Evolutionary conservation across 2,113 vertebrate species (phyloP), one percentile per base, ranked within the genome.

Genomic region (Megaleporinus macrocephalus): DNA sequence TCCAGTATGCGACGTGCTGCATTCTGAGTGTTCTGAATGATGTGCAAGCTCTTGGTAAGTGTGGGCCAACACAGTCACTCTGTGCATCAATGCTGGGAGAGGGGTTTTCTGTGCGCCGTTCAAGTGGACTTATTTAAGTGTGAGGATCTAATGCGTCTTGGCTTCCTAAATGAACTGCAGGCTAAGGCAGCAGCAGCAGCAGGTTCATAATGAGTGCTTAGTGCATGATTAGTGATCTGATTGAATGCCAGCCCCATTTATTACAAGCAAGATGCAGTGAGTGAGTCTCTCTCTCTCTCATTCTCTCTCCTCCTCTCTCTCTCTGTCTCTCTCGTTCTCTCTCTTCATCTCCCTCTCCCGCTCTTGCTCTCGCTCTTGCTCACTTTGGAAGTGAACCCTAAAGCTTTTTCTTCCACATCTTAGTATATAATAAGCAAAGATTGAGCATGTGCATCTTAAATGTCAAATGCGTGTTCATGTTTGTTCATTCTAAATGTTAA

Each of bases 121-220:
- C 29, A 75, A 73, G 63, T 41, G 16, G 53, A 66, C 33, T 81
- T 53, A 78, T 76, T 47, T 62, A 71, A 61, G 61, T 18, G 22
- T 59, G 29, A 55, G 72, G 75, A 75, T 86, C 78, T 74, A 76
- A 71, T 65, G 76, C 33, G 10, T 62, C 55, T 62, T 72, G 78
- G 68, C 78, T 80, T 80, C 79, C 65, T 15, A 41, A 80, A 65
- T 73, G 79, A 73, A 73, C 79, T 80, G 79, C 79, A 65, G 70
- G 59, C 27, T n/a, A 73, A 73, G 57, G 66, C 78, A 51, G 70
- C 79, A 53, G 66, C 66, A 72, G 78, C 68, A 73, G 78, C 78
- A 63, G 79, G 62, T 80, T 80, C 70, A 80, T 80, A 80, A 80
- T 80, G 79, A 80, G 70, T 26, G 70, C 79, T 80, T 73, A 80